Evolutionary conservation across 1,140 invertebrate species (phyloP).

Genomic region (Drosophila nasuta): DNA sequence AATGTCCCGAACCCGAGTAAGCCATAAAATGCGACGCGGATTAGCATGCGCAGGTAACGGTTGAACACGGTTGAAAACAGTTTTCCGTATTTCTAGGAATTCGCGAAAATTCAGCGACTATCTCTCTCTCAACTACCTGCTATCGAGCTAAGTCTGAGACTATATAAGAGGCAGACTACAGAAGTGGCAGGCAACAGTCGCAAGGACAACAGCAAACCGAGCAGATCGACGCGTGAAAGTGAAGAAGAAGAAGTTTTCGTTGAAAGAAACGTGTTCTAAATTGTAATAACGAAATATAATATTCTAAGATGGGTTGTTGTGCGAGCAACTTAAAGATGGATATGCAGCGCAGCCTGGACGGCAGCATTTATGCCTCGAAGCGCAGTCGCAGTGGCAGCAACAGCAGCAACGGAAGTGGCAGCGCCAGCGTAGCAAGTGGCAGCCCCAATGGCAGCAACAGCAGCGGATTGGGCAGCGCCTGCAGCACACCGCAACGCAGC

Average conservation of each 20-base stretch:
- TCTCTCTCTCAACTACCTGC: slow-evolving; percentile 7
- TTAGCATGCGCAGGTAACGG: slow-evolving; percentile 12
- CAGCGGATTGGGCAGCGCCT: slow-evolving; percentile 46
- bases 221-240: neutral
- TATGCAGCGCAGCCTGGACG: slow-evolving; percentile 21
- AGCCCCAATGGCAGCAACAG: slow-evolving; percentile 37
- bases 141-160: too few relatives aligned
- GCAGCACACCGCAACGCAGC: slow-evolving; percentile 25
- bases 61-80: neutral
- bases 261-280: neutral
- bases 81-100: slow-evolving; percentile 20
- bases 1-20: neutral
- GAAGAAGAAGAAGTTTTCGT: neutral
- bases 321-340: slow-evolving; percentile 60
- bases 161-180: slow-evolving; percentile 22
- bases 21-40: slow-evolving; percentile 18
- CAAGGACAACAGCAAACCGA: slow-evolving; percentile 5
- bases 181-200: slow-evolving; percentile 14
- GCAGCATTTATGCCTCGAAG: slow-evolving; percentile 55
- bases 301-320: slow-evolving; percentile 61
- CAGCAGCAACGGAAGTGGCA: slow-evolving; percentile 38
- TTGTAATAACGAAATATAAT: neutral
- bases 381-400: slow-evolving; percentile 40
- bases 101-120: slow-evolving; percentile 15
- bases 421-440: slow-evolving; percentile 41